phyloP scores from a whole-genome alignment of 2,888 invertebrate species.

The Cryptus viduatorius region DNA sequence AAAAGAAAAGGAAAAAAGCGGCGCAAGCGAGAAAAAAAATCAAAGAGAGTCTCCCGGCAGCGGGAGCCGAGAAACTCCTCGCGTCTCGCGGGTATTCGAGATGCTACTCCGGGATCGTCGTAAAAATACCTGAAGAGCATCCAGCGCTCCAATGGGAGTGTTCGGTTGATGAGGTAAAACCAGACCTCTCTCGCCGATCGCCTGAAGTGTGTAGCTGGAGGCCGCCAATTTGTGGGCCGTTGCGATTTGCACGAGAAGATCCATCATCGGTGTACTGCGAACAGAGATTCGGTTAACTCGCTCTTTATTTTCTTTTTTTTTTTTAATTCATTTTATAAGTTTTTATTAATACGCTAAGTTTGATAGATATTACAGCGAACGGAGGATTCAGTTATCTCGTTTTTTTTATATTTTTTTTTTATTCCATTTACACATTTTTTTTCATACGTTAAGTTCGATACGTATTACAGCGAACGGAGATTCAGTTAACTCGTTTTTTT shows the following conservation, averaged over 20 bases:
- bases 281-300: conserved; percentile 63
- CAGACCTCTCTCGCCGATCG: conserved; percentile 87
- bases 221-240: conserved; percentile 89
- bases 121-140: conserved; percentile 85
- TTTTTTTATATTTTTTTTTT: conserved; percentile 15
- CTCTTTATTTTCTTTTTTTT: not conserved
- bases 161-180: conserved; percentile 90
- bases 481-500: too few relatives aligned
- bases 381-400: conserved; percentile 50
- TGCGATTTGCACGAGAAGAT: conserved; percentile 90
- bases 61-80: not conserved
- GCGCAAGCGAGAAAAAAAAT: conserved; percentile 19
- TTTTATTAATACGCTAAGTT: not conserved
- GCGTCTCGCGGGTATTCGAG: not conserved
- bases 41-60: conserved; percentile 1
- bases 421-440: not conserved
- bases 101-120: conserved; percentile 34
- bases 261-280: conserved; percentile 92
- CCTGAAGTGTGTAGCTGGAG: conserved; percentile 88
- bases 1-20: not conserved
- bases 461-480: not conserved
- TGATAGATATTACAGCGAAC: not conserved
- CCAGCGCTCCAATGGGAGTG: conserved; percentile 89
- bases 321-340: not conserved
- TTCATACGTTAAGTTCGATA: not conserved